Base-by-base conservation (phyloP, 2,797 vertebrate species). In the Lindbergichthys nudifrons region DNA sequence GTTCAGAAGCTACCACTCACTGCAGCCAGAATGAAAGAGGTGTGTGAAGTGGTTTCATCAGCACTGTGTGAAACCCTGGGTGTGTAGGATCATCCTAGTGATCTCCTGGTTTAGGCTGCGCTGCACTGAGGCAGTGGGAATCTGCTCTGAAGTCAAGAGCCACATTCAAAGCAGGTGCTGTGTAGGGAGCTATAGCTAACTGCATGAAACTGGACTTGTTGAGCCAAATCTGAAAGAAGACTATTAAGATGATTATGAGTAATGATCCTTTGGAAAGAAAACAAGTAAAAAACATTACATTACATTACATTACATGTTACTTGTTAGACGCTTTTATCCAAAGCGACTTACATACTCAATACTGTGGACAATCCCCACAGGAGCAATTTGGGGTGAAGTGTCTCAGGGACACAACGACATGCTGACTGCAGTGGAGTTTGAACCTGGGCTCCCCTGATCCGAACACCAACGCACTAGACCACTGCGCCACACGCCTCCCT, bases 31-130 rank as follows among this genome's bases (percentile, higher is more conserved):
- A 42, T 16, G 54, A 70, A 46, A 60, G 16, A 53, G 58, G 70
- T 15, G 43, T 70, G 51, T 77, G 46, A 61, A 47, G 30, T 60
- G 61, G 58, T 72, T 83, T 79, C 53, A 74, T 86, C 76, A 80
- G 86, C 69, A 63, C 85, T 81, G 60, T 32, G 9, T 65, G 81
- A 83, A 81, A 61, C 71, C 77, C 77, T 70, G 69, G 51, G 79
- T 58, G 57, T 69, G 75, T 73, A 66, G 78, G 62, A 70, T 75
- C 73, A 78, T 85, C 70, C 79, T 13, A 52, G 65, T 80, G 84
- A 83, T 78, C 79, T 73, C 63, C 48, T 50, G 66, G 71, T 54
- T 71, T 15, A 76, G 13, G 68, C 68, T 66, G 56, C 46, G 18
- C 65, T 32, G 74, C 57, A 64, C 64, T 16, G 21, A 75, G 79